Conservation (phyloP, 2,797 vertebrate genomes). For the Geotria australis region DNA sequence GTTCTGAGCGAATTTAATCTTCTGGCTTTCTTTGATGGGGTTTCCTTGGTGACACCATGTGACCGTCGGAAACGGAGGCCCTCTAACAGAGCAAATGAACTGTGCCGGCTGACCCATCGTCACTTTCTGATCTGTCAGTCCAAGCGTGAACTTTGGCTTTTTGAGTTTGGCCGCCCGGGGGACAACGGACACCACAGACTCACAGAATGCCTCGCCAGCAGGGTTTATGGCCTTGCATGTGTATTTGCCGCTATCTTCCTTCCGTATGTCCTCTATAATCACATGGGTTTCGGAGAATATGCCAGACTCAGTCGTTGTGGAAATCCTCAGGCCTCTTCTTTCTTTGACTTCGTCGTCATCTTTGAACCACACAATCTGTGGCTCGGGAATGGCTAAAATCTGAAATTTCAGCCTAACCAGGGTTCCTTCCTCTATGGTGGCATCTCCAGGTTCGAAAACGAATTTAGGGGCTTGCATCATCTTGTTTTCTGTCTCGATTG, state of each 20-base stretch:
- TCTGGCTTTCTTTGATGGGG: conserved; percentile 17
- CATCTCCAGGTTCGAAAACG: neutral
- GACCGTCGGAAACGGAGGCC: conserved; percentile 20
- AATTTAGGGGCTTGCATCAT: neutral
- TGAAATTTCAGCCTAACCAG: neutral
- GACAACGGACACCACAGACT: neutral
- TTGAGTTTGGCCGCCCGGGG: neutral
- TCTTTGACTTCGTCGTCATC: neutral
- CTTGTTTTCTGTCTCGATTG: too few relatives aligned
- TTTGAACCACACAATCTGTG: conserved; percentile 1
- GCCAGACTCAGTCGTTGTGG: neutral
- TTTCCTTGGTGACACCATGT: conserved; percentile 32
- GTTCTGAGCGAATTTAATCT: conserved; percentile 19
- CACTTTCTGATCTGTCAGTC: conserved; percentile 29
- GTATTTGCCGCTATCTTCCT: neutral
- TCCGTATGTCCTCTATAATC: conserved; percentile 5
- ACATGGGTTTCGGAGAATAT: conserved; percentile 3
- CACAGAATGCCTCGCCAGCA: neutral
- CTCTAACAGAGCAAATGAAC: conserved; percentile 35
- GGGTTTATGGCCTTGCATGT: conserved; percentile 1
- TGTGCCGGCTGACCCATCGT: conserved; percentile 21
- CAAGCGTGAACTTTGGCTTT: conserved; percentile 20
- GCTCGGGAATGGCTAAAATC: neutral
- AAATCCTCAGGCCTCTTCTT: neutral
- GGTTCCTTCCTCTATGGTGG: neutral